Percentiles rank a stretch among this genome's conserved stretches.
Evolutionary conservation across 64 coral and sea anemone genomes (phyloP).

Genomic region (Platygyra sinensis): DNA sequence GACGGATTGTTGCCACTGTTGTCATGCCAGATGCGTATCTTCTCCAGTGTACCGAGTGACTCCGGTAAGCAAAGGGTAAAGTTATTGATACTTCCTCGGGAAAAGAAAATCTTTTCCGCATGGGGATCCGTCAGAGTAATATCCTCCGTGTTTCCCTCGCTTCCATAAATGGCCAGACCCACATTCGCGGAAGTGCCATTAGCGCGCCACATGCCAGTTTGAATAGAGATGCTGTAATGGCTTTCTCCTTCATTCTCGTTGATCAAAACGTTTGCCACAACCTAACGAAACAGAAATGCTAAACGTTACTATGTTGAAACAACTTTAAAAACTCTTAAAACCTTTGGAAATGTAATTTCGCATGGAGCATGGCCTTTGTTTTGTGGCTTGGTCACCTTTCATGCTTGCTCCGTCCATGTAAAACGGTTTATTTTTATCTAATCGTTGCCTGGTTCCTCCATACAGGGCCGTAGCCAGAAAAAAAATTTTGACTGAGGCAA

Average conservation of each 20-base stretch:
- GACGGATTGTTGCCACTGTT: slow-evolving; percentile 55
- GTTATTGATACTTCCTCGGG: slow-evolving; percentile 69
- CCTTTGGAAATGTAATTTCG: too few species aligned
- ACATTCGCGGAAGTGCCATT: slow-evolving; percentile 68
- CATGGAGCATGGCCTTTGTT: too few species aligned
- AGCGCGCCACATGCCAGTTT: slow-evolving; percentile 68
- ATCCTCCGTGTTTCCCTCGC: slow-evolving; percentile 44
- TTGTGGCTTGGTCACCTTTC: too few species aligned
- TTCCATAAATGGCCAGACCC: slow-evolving; percentile 51
- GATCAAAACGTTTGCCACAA: slow-evolving; percentile 62
- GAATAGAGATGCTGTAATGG: slow-evolving; percentile 48
- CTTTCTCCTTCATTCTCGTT: slow-evolving; percentile 36
- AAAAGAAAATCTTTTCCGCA: slow-evolving; percentile 46
- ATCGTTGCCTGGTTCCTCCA: too few species aligned
- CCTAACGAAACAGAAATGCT: neutral
- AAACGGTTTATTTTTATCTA: too few species aligned
- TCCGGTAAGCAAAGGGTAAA: slow-evolving; percentile 49
- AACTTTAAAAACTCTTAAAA: neutral
- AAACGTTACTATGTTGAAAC: neutral
- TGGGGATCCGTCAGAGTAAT: slow-evolving; percentile 50
- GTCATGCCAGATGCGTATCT: slow-evolving; percentile 69
- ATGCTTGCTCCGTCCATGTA: too few species aligned
- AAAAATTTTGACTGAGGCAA: too few species aligned
- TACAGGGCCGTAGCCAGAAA: too few species aligned
- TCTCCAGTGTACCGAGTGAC: slow-evolving; percentile 33